phyloP scores from a whole-genome alignment of 2,888 invertebrate genomes.

The Eristalis arbustorum region DNA sequence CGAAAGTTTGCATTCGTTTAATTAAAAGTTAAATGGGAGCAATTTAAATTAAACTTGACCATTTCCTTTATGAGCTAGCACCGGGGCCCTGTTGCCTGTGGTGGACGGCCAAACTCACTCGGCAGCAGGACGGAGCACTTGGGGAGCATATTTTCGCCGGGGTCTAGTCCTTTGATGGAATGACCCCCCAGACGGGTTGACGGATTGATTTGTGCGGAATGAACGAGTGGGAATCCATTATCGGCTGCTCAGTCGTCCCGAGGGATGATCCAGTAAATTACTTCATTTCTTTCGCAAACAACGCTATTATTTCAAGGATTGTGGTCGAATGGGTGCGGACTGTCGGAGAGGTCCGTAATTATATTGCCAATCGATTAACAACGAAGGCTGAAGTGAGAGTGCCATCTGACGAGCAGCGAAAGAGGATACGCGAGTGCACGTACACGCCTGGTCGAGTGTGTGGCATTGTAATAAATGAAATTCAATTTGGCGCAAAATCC shows the following conservation, averaged over 20 bases:
- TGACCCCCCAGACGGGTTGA: constrained; percentile 1
- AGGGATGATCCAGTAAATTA: constrained; percentile 47
- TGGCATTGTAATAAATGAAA: constrained; percentile 50
- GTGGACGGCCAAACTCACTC: background rate
- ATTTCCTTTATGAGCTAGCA: constrained; percentile 66
- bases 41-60: constrained; percentile 71
- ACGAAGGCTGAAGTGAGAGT: background rate
- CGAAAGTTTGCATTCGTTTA: constrained; percentile 66
- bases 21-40: constrained; percentile 69
- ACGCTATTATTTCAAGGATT: constrained; percentile 39
- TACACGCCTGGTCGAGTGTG: background rate
- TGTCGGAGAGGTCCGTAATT: constrained; percentile 31
- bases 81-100: background rate
- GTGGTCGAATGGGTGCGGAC: background rate
- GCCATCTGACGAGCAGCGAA: constrained; percentile 24
- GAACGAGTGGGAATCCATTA: constrained; percentile 9
- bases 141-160: background rate
- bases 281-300: constrained; percentile 32
- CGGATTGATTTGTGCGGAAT: constrained; percentile 48
- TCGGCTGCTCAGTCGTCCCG: background rate
- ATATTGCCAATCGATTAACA: constrained; percentile 44
- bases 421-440: constrained; percentile 4
- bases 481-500: constrained; percentile 66
- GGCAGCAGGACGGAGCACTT: constrained; percentile 10
- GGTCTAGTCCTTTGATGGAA: background rate